phyloP scores from a whole-genome alignment of 92 coral and sea anemone species.

The Plumapathes pennacea region DNA sequence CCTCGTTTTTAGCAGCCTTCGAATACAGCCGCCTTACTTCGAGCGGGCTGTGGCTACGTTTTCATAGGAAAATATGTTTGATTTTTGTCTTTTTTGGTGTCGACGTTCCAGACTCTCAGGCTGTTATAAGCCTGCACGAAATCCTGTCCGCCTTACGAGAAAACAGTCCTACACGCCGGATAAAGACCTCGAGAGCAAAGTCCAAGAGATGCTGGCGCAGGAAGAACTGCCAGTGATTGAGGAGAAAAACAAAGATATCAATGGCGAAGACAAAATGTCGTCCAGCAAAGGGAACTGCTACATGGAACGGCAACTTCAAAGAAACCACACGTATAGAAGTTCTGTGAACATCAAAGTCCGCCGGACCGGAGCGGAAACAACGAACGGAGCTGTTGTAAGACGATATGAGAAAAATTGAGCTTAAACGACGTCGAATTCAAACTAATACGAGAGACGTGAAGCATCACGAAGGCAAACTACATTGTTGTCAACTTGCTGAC shows the following conservation, averaged over 20 bases:
- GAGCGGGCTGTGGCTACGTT: constrained; percentile 1
- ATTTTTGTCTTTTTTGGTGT: no score
- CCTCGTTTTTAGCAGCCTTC: no score
- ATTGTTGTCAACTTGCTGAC: no score
- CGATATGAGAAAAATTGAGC: no score
- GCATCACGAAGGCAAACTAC: no score
- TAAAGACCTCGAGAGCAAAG: constrained; percentile 55
- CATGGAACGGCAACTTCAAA: constrained; percentile 56
- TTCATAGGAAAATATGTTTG: no score
- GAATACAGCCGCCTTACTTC: neutral
- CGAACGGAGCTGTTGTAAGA: no score
- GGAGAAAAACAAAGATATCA: constrained; percentile 40
- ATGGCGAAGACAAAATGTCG: neutral
- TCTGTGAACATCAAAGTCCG: constrained; percentile 62
- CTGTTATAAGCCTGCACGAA: constrained; percentile 38
- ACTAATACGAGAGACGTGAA: no score
- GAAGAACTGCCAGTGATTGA: constrained; percentile 35
- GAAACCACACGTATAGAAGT: constrained; percentile 65
- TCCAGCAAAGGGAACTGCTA: constrained; percentile 36
- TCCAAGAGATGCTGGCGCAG: constrained; percentile 49
- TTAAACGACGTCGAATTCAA: no score
- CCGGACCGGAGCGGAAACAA: no score
- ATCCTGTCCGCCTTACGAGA: constrained; percentile 51
- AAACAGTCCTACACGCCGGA: constrained; percentile 76
- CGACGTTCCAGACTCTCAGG: no score